Evolutionary conservation across 2,113 vertebrate genomes (phyloP).

Genomic region (Chrysemys picta): DNA sequence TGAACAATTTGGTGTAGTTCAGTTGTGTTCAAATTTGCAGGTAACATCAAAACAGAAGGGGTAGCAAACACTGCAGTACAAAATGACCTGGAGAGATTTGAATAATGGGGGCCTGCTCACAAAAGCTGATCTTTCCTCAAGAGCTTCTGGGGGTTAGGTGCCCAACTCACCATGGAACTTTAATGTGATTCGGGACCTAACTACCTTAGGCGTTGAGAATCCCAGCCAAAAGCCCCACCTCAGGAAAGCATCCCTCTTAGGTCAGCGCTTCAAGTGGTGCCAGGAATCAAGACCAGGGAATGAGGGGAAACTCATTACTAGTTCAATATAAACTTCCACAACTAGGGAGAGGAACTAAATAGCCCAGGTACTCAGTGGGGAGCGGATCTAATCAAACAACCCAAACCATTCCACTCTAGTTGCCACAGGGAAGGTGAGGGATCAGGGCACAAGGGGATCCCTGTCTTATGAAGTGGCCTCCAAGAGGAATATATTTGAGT

Average conservation of each 20-base stretch:
- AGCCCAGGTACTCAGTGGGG: neutral
- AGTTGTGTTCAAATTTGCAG: neutral
- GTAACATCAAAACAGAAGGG: neutral
- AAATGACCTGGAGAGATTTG: fast-evolving
- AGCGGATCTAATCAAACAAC: neutral
- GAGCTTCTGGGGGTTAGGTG: neutral
- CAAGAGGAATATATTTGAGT: neutral
- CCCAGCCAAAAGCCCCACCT: neutral
- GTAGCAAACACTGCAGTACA: fast-evolving
- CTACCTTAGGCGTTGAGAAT: neutral
- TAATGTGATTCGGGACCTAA: neutral
- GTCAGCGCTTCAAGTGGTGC: neutral
- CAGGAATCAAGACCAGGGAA: neutral
- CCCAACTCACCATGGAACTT: neutral
- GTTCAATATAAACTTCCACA: neutral
- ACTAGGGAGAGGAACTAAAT: neutral
- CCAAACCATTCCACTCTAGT: fast-evolving
- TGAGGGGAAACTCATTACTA: neutral
- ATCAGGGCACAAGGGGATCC: neutral
- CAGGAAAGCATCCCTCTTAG: neutral
- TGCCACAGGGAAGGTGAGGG: neutral
- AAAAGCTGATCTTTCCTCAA: neutral
- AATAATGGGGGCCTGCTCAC: neutral
- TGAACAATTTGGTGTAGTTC: neutral
- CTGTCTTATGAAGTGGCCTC: fast-evolving